Percentiles rank a stretch among this genome's conserved stretches.
These are phyloP conservation scores for Acestrorhynchus altus DNA, from an alignment of 2,797 vertebrate genomes.

Conservation along the genomic window DNA sequence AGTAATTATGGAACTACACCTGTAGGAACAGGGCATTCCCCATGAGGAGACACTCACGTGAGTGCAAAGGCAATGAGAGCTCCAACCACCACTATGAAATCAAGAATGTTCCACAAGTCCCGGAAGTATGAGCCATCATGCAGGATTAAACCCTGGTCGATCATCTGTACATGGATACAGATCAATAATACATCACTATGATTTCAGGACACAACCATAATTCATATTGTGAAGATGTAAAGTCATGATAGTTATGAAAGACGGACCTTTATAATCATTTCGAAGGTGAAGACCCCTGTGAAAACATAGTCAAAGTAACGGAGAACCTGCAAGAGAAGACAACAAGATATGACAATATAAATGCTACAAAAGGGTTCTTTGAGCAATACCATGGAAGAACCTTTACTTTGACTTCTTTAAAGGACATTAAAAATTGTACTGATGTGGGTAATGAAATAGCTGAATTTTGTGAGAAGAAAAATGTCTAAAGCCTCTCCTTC, in stretches of 20 bases:
- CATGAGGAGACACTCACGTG: constrained; percentile 87
- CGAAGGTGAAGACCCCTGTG: constrained; percentile 98
- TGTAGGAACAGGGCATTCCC: neutral
- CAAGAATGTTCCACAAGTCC: constrained; percentile 98
- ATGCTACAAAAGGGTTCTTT: too few relatives aligned
- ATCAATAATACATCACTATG: neutral
- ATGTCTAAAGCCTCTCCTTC: too few relatives aligned
- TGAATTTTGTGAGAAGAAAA: too few relatives aligned
- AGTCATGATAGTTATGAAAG: neutral
- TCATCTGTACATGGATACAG: constrained; percentile 83
- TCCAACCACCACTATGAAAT: constrained; percentile 98
- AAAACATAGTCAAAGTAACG: constrained; percentile 99
- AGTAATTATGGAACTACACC: neutral
- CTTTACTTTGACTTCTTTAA: too few relatives aligned
- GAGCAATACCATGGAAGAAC: too few relatives aligned
- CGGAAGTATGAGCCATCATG: constrained; percentile 97
- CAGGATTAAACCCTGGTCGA: constrained; percentile 96
- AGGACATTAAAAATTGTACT: too few relatives aligned
- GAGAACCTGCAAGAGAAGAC: constrained; percentile 83
- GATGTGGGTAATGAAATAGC: too few relatives aligned
- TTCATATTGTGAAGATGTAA: neutral
- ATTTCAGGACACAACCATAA: neutral
- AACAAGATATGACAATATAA: neutral
- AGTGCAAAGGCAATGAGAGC: constrained; percentile 96
- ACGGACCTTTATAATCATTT: constrained; percentile 98